Evolutionary conservation across 2,888 invertebrate species (phyloP).

Genomic region (Notodonta ziczac): DNA sequence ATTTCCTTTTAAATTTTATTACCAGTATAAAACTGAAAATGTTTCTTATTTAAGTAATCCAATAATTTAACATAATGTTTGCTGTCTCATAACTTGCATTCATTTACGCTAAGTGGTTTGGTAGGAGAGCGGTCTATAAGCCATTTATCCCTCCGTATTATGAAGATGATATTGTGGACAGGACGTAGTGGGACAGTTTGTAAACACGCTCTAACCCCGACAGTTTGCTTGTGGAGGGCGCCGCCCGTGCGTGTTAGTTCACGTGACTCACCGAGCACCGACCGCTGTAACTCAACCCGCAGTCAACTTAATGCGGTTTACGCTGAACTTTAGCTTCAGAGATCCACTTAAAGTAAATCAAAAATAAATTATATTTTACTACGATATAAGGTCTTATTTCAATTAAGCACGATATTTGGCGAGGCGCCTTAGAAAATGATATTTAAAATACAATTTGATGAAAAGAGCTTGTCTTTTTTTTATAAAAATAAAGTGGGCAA

Average conservation of each 20-base stretch:
- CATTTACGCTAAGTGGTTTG: conserved; percentile 1
- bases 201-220: conserved; percentile 55
- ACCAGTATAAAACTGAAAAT: too few relatives aligned
- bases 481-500: too few relatives aligned
- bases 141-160: conserved; percentile 41
- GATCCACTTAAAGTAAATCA: conserved; percentile 19
- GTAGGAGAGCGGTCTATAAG: conserved; percentile 2
- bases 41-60: background rate
- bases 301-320: conserved; percentile 40
- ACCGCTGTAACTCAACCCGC: conserved; percentile 37
- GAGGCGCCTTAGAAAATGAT: too few relatives aligned
- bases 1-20: too few relatives aligned
- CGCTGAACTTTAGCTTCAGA: conserved; percentile 44
- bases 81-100: background rate
- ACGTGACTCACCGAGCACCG: conserved; percentile 51
- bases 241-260: conserved; percentile 60
- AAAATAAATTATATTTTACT: background rate
- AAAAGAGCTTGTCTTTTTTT: too few relatives aligned
- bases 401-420: too few relatives aligned
- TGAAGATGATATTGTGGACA: conserved; percentile 49
- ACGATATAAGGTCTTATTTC: background rate
- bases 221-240: conserved; percentile 47
- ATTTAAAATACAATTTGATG: background rate
- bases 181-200: conserved; percentile 56
- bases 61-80: background rate